phyloP scores from a whole-genome alignment of 2,113 vertebrate genomes.

The Bubo blakistoni region DNA sequence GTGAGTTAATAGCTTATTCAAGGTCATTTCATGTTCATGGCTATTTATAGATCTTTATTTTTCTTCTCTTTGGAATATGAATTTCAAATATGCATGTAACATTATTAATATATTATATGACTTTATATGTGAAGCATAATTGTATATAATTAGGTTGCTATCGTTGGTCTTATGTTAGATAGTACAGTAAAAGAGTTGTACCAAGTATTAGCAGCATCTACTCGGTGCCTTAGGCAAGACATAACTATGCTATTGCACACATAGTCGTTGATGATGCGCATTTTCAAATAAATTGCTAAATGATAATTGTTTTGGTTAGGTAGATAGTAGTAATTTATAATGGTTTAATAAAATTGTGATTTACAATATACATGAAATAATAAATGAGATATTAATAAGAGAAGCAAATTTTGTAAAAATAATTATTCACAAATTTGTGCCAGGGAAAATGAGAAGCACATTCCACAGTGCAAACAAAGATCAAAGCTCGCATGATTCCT shows the following conservation, averaged over 20 bases:
- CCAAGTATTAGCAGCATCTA: background rate
- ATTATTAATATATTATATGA: background rate
- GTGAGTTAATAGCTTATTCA: background rate
- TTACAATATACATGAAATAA: slow-evolving; percentile 14
- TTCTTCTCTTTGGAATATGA: background rate
- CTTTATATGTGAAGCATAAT: background rate
- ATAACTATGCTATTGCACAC: background rate
- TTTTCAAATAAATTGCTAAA: slow-evolving; percentile 4
- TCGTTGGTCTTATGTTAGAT: background rate
- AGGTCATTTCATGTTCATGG: background rate
- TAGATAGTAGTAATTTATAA: slow-evolving; percentile 3
- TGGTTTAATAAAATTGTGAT: slow-evolving; percentile 12
- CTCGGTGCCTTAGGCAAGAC: background rate
- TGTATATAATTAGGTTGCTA: background rate
- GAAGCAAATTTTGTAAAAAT: slow-evolving; percentile 44
- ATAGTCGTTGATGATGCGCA: background rate
- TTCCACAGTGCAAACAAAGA: slow-evolving; percentile 60
- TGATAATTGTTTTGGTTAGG: slow-evolving; percentile 11
- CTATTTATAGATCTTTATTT: background rate
- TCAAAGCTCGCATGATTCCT: slow-evolving; percentile 63
- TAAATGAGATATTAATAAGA: slow-evolving; percentile 52
- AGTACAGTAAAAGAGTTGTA: background rate
- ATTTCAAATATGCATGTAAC: background rate
- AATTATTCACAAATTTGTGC: slow-evolving; percentile 26
- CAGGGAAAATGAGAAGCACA: slow-evolving; percentile 49